Evolutionary conservation across 2,113 vertebrate genomes (phyloP).

Genomic region (Pygoscelis adeliae): DNA sequence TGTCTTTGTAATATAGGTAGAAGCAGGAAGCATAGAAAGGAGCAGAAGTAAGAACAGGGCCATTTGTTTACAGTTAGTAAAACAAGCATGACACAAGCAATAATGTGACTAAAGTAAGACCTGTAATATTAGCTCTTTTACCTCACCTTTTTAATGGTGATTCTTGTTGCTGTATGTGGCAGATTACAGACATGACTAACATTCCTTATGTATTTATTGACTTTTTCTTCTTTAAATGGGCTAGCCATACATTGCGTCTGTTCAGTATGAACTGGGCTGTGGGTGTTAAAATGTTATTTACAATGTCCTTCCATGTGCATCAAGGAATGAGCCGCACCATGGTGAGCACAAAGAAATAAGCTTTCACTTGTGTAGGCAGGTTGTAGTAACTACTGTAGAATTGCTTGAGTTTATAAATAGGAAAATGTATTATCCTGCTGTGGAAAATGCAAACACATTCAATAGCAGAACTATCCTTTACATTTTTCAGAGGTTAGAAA

Average conservation of each 20-base stretch:
- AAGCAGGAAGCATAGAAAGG: neutral
- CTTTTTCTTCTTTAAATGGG: neutral
- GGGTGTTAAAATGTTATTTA: conserved; percentile 33
- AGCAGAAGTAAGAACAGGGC: neutral
- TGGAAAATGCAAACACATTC: conserved; percentile 53
- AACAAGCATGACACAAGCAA: neutral
- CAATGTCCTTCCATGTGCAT: neutral
- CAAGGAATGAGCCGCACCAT: neutral
- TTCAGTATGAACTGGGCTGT: neutral
- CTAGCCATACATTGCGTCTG: neutral
- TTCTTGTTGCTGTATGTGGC: neutral
- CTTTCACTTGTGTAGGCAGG: conserved; percentile 5
- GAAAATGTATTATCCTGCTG: conserved; percentile 49
- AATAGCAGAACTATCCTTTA: conserved; percentile 20
- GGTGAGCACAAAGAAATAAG: conserved; percentile 21
- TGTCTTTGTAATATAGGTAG: neutral
- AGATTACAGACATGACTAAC: neutral
- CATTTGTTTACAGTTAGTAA: neutral
- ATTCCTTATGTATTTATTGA: neutral
- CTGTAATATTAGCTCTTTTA: neutral
- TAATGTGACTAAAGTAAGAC: neutral
- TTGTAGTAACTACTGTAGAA: neutral
- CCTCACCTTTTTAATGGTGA: neutral
- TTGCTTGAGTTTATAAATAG: conserved; percentile 39
- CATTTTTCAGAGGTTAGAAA: conserved; percentile 39